Evolutionary conservation across 2,113 vertebrate genomes (phyloP).

Genomic region (Brachypteracias leptosomus): DNA sequence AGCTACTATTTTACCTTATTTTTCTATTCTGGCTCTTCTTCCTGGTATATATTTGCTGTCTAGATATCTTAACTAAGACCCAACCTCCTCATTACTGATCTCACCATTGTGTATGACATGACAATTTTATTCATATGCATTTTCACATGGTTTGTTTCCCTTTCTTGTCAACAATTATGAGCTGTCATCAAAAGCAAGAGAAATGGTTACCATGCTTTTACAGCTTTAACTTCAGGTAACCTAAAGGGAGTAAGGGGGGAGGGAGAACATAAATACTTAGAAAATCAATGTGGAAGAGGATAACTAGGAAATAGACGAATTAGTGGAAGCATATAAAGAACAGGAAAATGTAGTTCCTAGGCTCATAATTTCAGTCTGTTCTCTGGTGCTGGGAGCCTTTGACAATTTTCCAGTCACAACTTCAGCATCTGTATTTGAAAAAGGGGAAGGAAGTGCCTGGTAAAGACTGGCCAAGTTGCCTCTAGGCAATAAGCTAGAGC

Average conservation of each 20-base stretch:
- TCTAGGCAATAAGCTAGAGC: background rate
- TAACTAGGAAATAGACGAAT: background rate
- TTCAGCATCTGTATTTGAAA: background rate
- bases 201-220: background rate
- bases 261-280: background rate
- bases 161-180: conserved; percentile 31
- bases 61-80: background rate
- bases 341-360: background rate
- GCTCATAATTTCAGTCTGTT: background rate
- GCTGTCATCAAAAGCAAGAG: background rate
- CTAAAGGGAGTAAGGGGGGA: background rate
- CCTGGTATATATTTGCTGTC: background rate
- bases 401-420: background rate
- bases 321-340: background rate
- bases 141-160: conserved; percentile 4
- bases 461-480: background rate
- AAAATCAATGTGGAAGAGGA: background rate
- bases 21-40: background rate
- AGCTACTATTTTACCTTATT: background rate
- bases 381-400: background rate
- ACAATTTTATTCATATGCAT: background rate
- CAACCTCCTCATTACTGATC: background rate
- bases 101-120: background rate
- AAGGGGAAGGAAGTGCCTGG: background rate
- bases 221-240: background rate